Base-by-base conservation (phyloP, 2,113 vertebrate genomes). In the Bufo bufo region DNA sequence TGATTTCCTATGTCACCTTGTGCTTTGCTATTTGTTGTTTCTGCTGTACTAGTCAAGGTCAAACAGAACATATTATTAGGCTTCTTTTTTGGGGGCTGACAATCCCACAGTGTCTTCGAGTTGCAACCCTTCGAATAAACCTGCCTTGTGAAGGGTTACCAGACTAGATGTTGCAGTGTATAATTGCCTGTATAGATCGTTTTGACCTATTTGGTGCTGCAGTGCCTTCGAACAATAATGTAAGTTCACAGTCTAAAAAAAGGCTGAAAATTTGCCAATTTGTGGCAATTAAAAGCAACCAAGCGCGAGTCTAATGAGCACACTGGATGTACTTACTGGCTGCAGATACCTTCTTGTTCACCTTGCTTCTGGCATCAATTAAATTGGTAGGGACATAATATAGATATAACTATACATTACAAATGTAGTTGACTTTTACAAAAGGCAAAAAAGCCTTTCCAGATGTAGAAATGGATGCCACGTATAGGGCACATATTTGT, bases 251-350 rank as follows among this genome's bases (percentile, higher is more conserved):
- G 56, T 61, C 19, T 19, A 75, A 50, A 75, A 69, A 84, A 69
- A 83, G 59, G 3, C 59, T 52, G 47, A 54, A 83, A 83, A 69
- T 50, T 14, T 69, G 82, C 47, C 63, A 69, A 69, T 83, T 69
- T 69, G 11, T 69, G 63, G 47, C 17, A 83, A 69, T 69, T 83
- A 69, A 69, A 83, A 66, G 49, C 82, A 83, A 52, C 47, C 82
- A 83, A 83, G 63, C 47, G 33, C 69, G 63, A 83, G 47, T 83
- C 61, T 69, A 83, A 83, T 69, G 82, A 69, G 82, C 63, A 69
- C 10, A 7, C 17, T 47, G 59, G 59, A 82, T 12, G 33, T 63
- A 19, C 59, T 82, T 13, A 3, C 47, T 14, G 47, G 43, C 82
- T 83, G 81, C 47, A 1, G 63, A 83, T 54, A 69, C 63, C 63